These are phyloP conservation scores for Psylliodes chrysocephalus DNA, from an alignment of 2,888 invertebrate species.

Conservation along the genomic window DNA sequence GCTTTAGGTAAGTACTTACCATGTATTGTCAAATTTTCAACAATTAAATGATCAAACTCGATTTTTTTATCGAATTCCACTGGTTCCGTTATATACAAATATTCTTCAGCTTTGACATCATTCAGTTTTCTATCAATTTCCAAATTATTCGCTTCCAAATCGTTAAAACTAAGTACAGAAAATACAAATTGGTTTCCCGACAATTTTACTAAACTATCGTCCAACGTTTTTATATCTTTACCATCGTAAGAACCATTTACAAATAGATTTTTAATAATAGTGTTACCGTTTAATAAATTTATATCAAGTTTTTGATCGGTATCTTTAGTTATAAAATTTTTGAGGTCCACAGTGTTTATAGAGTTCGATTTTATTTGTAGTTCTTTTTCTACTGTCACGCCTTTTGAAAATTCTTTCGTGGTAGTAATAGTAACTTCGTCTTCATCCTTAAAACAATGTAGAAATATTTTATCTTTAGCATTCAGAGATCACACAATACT, in stretches of 20 bases:
- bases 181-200: constrained; percentile 61
- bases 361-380: constrained; percentile 61
- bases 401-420: constrained; percentile 63
- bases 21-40: constrained; percentile 37
- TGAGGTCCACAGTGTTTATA: constrained; percentile 64
- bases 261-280: constrained; percentile 64
- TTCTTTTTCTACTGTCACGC: constrained; percentile 61
- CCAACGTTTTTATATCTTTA: constrained; percentile 63
- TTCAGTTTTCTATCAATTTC: constrained; percentile 61
- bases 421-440: constrained; percentile 61
- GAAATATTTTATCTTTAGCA: too few relatives aligned
- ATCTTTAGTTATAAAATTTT: constrained; percentile 65
- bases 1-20: too few relatives aligned
- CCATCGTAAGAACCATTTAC: constrained; percentile 63
- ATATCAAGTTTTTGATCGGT: constrained; percentile 65
- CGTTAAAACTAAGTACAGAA: constrained; percentile 61
- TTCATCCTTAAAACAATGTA: constrained; percentile 51
- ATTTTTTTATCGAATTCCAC: constrained; percentile 32
- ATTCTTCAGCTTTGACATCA: constrained; percentile 53
- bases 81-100: constrained; percentile 47
- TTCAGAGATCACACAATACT: too few relatives aligned
- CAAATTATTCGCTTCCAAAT: constrained; percentile 57
- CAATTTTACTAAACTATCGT: constrained; percentile 61
- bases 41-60: constrained; percentile 33
- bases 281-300: constrained; percentile 60